Conservation (phyloP, 2,888 invertebrate genomes). For the Coremacera marginata region DNA sequence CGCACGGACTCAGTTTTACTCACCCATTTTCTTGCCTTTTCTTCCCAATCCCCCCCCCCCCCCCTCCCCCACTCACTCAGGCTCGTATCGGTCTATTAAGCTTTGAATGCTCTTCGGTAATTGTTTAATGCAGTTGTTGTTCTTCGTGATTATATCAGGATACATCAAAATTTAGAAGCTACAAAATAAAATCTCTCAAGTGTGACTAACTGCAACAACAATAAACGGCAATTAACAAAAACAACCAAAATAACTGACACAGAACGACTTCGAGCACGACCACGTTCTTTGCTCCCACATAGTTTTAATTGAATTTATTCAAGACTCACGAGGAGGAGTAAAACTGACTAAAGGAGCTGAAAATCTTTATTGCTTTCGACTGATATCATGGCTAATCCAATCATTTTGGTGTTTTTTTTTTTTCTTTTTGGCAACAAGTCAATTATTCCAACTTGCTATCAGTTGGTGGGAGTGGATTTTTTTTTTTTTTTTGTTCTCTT, state of each 20-base stretch:
- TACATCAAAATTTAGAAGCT: constrained; percentile 11
- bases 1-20: no score
- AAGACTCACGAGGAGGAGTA: neutral
- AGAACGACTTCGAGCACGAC: neutral
- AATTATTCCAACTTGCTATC: neutral
- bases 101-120: neutral
- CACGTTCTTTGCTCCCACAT: neutral
- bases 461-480: neutral
- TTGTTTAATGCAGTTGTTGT: constrained; percentile 23
- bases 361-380: constrained; percentile 32
- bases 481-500: neutral
- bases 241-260: neutral
- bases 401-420: neutral
- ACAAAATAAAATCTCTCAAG: constrained; percentile 19
- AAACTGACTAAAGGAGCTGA: constrained; percentile 9
- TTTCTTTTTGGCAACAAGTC: constrained; percentile 29
- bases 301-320: constrained; percentile 10
- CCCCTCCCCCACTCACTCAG: no score
- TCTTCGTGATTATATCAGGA: neutral
- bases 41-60: no score
- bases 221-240: neutral
- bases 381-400: constrained; percentile 31
- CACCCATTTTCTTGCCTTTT: no score
- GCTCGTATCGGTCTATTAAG: neutral
- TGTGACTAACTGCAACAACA: constrained; percentile 15